Evolutionary conservation across 2,888 invertebrate species (phyloP), one percentile per base, ranked within the genome.

Genomic region (Elgonia sp.): DNA sequence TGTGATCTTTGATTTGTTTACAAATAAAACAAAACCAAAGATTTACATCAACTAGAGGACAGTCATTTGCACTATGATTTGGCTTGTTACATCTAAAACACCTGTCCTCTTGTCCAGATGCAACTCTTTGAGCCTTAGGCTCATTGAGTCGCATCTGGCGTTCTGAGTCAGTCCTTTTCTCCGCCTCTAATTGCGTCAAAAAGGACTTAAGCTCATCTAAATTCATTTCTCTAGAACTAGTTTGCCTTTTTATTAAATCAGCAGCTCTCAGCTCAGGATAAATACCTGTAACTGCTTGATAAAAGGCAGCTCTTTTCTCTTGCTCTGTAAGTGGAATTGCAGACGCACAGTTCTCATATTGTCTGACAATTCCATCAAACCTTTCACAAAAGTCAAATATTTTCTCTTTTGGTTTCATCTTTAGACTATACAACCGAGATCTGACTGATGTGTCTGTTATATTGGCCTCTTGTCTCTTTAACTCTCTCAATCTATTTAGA

Each of bases 311-410:
- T 50, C 90, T 63, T 39, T 84, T 89, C 37, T 88, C 89, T 87
- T 90, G 80, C 14, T 89, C 86, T 0, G 90, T 86, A 2, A 90
- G 53, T 8, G 80, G 60, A 3, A 80, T 53, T 9, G 85, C 87
- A 63, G 80, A 67, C 42, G 72, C 83, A 18, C 88, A 87, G 1
- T 21, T 7, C 42, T 88, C 89, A 21, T 88, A 87, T 65, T 90
- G 85, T 86, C 89, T 80, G 18, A 90, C 79, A 0, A 89, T 89
- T 18, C 76, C 46, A 14, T 89, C 90, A 39, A 87, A 89, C 10
- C 85, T 46, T 60, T 89, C 89, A 62, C 81, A 87, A 21, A 90
- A 90, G 65, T 89, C 73, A 67, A 50, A 20, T 0, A 90, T 81
- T 65, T 70, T 88, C 70, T 90, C 89, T 4, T 84, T 70, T 72